Evolutionary conservation across 2,888 invertebrate genomes (phyloP).

Genomic region (Caenorhabditis sp.): DNA sequence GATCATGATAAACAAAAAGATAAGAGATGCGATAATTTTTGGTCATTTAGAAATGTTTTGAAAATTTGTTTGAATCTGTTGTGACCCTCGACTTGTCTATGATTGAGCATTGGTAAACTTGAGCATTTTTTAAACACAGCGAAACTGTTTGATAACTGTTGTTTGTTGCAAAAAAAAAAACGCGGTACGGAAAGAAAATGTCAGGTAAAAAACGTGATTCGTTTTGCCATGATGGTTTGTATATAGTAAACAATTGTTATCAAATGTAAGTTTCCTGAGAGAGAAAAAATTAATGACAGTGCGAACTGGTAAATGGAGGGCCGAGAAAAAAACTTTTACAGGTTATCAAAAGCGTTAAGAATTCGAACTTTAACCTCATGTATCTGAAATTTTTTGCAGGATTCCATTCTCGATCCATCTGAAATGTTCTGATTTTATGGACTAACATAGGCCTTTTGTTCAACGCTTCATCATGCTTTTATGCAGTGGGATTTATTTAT

Average conservation of each 20-base stretch:
- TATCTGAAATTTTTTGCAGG: too few relatives aligned
- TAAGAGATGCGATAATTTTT: conserved; percentile 1
- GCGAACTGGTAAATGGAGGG: not conserved
- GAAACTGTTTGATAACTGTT: not conserved
- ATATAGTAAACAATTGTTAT: conserved; percentile 52
- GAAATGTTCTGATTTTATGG: too few relatives aligned
- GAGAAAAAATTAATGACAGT: not conserved
- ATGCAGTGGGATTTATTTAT: too few relatives aligned
- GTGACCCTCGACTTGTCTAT: too few relatives aligned
- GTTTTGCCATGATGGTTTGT: conserved; percentile 23
- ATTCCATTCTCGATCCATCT: too few relatives aligned
- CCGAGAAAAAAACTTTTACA: not conserved
- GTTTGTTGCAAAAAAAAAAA: not conserved
- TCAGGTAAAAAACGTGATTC: conserved; percentile 14
- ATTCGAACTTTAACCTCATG: too few relatives aligned
- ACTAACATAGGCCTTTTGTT: too few relatives aligned
- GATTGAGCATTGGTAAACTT: not conserved
- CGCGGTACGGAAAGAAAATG: conserved; percentile 5
- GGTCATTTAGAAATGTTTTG: not conserved
- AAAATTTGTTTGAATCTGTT: too few relatives aligned
- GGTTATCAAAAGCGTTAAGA: too few relatives aligned
- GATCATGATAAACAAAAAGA: conserved; percentile 27
- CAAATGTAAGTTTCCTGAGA: conserved; percentile 10
- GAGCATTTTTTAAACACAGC: not conserved
- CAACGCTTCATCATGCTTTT: too few relatives aligned